Percentiles rank a stretch among this genome's conserved stretches.
These are phyloP conservation scores for Drosophila navojoa DNA, from an alignment of 1,140 invertebrate genomes.

Conservation along the genomic window DNA sequence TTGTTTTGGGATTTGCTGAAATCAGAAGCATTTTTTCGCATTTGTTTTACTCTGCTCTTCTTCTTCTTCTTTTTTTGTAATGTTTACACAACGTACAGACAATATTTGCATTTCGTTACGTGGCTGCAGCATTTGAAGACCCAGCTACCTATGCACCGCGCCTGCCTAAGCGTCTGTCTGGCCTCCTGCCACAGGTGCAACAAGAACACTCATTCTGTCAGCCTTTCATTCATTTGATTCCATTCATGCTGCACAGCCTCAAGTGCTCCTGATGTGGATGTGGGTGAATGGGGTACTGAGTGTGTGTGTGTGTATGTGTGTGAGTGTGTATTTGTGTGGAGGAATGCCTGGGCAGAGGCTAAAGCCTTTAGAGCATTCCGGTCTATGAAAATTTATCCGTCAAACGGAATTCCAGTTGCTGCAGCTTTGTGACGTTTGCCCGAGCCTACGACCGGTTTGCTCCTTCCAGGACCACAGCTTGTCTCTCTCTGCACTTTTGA, in stretches of 20 bases:
- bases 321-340: conserved; percentile 12
- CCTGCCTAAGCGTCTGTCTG: conserved; percentile 4
- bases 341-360: conserved; percentile 39
- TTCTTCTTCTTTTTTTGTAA: conserved; percentile 41
- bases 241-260: conserved; percentile 34
- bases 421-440: conserved; percentile 1
- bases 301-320: conserved; percentile 30
- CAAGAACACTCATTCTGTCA: conserved; percentile 15
- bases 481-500: conserved; percentile 34
- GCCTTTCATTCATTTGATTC: conserved; percentile 37
- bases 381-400: conserved; percentile 1
- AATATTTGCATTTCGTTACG: conserved; percentile 73
- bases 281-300: conserved; percentile 5
- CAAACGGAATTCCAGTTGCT: conserved; percentile 20
- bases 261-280: conserved; percentile 15
- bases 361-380: conserved; percentile 40
- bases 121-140: not conserved
- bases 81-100: conserved; percentile 58
- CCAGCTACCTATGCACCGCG: not conserved
- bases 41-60: not conserved
- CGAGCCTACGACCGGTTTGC: not conserved
- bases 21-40: conserved; percentile 1
- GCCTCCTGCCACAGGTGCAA: conserved; percentile 12
- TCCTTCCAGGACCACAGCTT: too few relatives aligned
- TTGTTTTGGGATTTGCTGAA: not conserved